These are phyloP conservation scores for Kryptopterus vitreolus DNA, from an alignment of 2,797 vertebrate genomes.

Conservation along the genomic window DNA sequence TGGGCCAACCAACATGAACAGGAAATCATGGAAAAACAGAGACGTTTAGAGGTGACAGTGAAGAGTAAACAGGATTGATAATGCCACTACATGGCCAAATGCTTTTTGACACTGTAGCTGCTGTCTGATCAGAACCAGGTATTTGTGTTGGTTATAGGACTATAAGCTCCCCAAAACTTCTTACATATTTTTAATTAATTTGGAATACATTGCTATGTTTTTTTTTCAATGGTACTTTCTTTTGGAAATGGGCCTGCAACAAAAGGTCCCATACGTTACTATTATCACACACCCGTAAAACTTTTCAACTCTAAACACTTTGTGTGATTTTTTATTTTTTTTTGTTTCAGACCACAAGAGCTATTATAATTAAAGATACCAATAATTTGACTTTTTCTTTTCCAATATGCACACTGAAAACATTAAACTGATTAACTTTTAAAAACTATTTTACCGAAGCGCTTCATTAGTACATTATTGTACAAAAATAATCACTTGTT, in stretches of 20 bases:
- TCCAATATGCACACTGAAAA: not conserved
- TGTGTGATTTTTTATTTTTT: not conserved
- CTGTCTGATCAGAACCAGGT: constrained; percentile 17
- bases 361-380: not conserved
- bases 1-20: constrained; percentile 55
- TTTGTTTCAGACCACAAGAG: not conserved
- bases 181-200: not conserved
- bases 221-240: not conserved
- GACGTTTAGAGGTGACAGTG: constrained; percentile 9
- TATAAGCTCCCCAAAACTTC: constrained; percentile 1
- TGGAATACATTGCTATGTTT: not conserved
- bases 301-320: not conserved
- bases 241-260: not conserved
- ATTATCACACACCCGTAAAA: not conserved
- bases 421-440: not conserved
- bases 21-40: constrained; percentile 57
- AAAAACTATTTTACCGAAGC: too few relatives aligned
- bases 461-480: not conserved
- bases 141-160: not conserved
- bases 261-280: not conserved
- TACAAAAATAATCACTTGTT: not conserved
- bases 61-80: not conserved
- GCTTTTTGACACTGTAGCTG: not conserved
- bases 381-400: not conserved
- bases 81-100: not conserved